Percentiles rank a stretch among this genome's conserved stretches.
These are phyloP conservation scores for Drosophila chauvacae DNA, from an alignment of 1,140 invertebrate genomes.

Conservation along the genomic window DNA sequence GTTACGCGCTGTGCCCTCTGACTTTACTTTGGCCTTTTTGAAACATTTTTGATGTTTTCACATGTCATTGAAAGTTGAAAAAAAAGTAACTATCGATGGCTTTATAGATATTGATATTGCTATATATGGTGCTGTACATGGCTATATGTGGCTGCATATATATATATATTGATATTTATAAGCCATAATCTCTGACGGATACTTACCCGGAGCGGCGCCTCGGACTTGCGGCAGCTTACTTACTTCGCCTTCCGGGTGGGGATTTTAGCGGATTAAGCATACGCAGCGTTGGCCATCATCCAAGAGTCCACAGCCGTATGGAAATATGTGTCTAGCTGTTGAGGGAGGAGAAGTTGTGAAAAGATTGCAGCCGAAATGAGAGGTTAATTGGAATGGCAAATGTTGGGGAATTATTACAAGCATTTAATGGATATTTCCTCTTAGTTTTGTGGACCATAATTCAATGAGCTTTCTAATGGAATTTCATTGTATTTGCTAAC, in stretches of 20 bases:
- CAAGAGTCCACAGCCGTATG: slow-evolving; percentile 9
- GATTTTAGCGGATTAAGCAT: slow-evolving; percentile 38
- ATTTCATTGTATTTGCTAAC: not conserved
- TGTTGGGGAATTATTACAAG: slow-evolving; percentile 10
- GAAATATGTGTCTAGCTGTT: slow-evolving; percentile 26
- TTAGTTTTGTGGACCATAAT: not conserved
- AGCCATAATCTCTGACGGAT: slow-evolving; percentile 45
- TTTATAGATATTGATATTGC: slow-evolving; percentile 54
- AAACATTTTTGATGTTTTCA: slow-evolving; percentile 78
- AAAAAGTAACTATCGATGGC: slow-evolving; percentile 71
- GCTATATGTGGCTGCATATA: not conserved
- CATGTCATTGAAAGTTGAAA: slow-evolving; percentile 65
- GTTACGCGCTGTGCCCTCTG: slow-evolving; percentile 36
- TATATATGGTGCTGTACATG: slow-evolving; percentile 24
- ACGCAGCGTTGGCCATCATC: slow-evolving; percentile 25
- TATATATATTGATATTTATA: slow-evolving; percentile 24
- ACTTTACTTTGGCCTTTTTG: slow-evolving; percentile 32
- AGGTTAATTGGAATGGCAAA: slow-evolving; percentile 12
- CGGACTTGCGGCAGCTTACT: slow-evolving; percentile 26
- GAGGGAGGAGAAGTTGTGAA: not conserved
- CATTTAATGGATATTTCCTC: slow-evolving; percentile 14
- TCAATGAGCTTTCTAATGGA: not conserved
- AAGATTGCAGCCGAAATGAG: slow-evolving; percentile 13
- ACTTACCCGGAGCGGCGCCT: slow-evolving; percentile 47
- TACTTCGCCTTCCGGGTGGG: slow-evolving; percentile 31